Conservation (phyloP, 1,140 invertebrate genomes). For the Diorhabda carinulata region DNA sequence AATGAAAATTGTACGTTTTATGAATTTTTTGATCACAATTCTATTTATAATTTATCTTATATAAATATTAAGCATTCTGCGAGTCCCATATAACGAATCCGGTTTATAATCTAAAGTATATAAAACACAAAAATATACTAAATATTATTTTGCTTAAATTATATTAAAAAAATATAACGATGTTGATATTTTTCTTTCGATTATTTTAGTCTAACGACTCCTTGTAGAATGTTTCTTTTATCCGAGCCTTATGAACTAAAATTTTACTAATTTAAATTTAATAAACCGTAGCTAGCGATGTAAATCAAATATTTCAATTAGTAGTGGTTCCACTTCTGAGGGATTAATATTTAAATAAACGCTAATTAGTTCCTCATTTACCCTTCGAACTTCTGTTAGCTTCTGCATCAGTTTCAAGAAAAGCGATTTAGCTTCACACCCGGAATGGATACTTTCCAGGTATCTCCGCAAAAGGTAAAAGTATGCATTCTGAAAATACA, state of each 20-base stretch:
- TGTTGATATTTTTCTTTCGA: too few species aligned
- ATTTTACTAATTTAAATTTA: not conserved
- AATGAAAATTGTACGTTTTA: too few species aligned
- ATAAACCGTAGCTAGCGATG: constrained; percentile 52
- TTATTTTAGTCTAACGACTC: too few species aligned
- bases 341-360: constrained; percentile 90
- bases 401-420: constrained; percentile 86
- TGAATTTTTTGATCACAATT: too few species aligned
- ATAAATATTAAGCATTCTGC: too few species aligned
- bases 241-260: not conserved
- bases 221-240: too few species aligned
- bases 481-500: constrained; percentile 73
- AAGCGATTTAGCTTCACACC: constrained; percentile 77
- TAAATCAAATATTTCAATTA: constrained; percentile 91
- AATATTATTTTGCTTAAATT: too few species aligned
- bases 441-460: constrained; percentile 75
- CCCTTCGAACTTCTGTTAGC: constrained; percentile 76
- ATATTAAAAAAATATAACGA: too few species aligned
- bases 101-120: too few species aligned
- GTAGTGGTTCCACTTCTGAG: constrained; percentile 79
- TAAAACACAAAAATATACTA: too few species aligned
- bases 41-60: too few species aligned
- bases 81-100: too few species aligned
- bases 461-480: constrained; percentile 83
- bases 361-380: constrained; percentile 82